Evolutionary conservation across 2,113 vertebrate species (phyloP).

Genomic region (Opisthocomus hoazin): DNA sequence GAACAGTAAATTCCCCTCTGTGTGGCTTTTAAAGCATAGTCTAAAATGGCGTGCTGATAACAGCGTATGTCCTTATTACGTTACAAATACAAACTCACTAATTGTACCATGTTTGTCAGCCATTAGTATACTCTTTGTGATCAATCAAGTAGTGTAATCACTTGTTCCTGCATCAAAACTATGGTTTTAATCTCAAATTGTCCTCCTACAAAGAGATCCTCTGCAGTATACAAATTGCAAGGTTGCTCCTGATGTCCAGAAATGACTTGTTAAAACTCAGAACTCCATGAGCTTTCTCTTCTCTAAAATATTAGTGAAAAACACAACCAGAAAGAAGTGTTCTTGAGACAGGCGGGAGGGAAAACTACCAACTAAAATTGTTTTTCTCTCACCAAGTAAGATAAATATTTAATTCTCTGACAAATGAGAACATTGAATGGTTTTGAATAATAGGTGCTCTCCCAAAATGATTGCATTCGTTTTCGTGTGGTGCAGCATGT

Average conservation of each 20-base stretch:
- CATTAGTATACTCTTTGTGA: not conserved
- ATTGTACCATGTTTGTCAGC: not conserved
- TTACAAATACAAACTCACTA: not conserved
- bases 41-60: not conserved
- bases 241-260: not conserved
- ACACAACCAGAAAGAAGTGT: not conserved
- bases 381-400: not conserved
- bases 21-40: not conserved
- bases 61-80: not conserved
- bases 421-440: conserved; percentile 1
- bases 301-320: not conserved
- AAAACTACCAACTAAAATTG: not conserved
- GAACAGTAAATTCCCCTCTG: not conserved
- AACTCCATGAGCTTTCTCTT: not conserved
- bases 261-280: not conserved
- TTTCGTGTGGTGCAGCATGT: not conserved
- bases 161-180: not conserved
- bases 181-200: not conserved
- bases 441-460: conserved; percentile 14
- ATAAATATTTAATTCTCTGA: conserved; percentile 54
- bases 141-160: not conserved
- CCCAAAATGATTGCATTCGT: not conserved
- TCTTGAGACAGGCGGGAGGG: not conserved
- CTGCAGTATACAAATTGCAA: not conserved
- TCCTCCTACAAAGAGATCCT: not conserved